Percentiles rank a stretch among this genome's conserved stretches.
These are phyloP conservation scores for Monarcha castaneiventris DNA, from an alignment of 2,113 vertebrate species.

Conservation along the genomic window DNA sequence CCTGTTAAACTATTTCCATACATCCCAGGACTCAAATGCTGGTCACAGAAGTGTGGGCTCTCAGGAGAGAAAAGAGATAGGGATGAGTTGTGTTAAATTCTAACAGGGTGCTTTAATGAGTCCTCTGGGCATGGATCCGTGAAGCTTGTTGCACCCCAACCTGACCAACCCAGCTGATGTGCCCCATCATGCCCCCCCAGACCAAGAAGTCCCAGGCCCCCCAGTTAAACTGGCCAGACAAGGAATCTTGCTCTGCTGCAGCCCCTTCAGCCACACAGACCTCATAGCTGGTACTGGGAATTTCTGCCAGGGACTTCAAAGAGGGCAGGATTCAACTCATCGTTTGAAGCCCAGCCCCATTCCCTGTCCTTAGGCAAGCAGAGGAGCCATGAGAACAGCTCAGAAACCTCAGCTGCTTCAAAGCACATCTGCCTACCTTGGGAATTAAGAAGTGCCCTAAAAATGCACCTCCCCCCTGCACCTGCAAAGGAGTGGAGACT, in stretches of 20 bases:
- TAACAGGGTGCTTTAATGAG: background rate
- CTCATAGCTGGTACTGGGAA: background rate
- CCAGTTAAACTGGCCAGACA: background rate
- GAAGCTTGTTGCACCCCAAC: background rate
- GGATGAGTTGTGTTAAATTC: background rate
- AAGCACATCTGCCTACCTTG: background rate
- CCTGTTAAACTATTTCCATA: background rate
- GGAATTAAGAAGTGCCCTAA: background rate
- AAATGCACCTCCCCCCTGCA: background rate
- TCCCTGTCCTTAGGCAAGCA: slow-evolving; percentile 42
- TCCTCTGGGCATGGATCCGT: background rate
- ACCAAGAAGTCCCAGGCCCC: background rate
- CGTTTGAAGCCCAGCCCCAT: background rate
- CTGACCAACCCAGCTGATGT: background rate
- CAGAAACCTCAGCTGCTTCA: slow-evolving; percentile 53
- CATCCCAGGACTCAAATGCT: rapidly evolving
- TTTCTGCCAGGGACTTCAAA: slow-evolving; percentile 61
- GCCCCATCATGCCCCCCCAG: too few species aligned
- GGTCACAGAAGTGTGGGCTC: background rate
- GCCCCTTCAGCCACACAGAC: background rate
- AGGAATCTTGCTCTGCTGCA: background rate
- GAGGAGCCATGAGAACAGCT: slow-evolving; percentile 56
- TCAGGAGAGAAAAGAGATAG: background rate
- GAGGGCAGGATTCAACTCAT: slow-evolving; percentile 51
- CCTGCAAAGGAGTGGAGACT: background rate